A percentile compares a stretch with the other conserved stretches of the same genome.
Evolutionary conservation across 2,888 invertebrate genomes (phyloP).

Genomic region (Linnaemya tessellans): DNA sequence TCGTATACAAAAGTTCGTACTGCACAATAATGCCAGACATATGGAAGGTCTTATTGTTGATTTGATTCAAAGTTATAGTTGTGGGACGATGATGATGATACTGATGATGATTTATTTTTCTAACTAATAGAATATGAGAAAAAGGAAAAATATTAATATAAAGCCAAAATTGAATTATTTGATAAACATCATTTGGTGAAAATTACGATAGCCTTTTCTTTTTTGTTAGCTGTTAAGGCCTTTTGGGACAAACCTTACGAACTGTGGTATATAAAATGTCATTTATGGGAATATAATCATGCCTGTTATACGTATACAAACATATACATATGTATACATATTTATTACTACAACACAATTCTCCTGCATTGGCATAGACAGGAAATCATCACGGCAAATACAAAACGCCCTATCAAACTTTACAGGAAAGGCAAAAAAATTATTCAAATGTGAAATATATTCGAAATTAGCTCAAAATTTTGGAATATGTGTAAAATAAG

Average conservation of each 20-base stretch:
- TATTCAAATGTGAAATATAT: no score
- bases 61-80: not conserved
- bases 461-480: no score
- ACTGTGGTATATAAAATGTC: slow-evolving; percentile 41
- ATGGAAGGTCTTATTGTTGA: slow-evolving; percentile 3
- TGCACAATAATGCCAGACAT: slow-evolving; percentile 40
- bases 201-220: slow-evolving; percentile 75
- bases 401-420: no score
- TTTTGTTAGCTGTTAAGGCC: slow-evolving; percentile 42
- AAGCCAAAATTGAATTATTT: slow-evolving; percentile 81
- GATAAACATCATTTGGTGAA: slow-evolving; percentile 81
- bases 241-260: slow-evolving; percentile 31
- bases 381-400: no score
- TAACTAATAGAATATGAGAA: slow-evolving; percentile 4
- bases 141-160: slow-evolving; percentile 11
- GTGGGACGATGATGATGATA: slow-evolving; percentile 25
- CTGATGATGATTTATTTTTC: slow-evolving; percentile 33
- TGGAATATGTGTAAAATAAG: no score
- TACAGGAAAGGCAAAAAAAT: no score
- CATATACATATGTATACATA: no score
- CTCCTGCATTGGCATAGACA: no score
- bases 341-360: no score
- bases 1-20: not conserved
- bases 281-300: slow-evolving; percentile 46
- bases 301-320: no score